Evolutionary conservation across 1,140 invertebrate species (phyloP).

Genomic region (Apis laboriosa): DNA sequence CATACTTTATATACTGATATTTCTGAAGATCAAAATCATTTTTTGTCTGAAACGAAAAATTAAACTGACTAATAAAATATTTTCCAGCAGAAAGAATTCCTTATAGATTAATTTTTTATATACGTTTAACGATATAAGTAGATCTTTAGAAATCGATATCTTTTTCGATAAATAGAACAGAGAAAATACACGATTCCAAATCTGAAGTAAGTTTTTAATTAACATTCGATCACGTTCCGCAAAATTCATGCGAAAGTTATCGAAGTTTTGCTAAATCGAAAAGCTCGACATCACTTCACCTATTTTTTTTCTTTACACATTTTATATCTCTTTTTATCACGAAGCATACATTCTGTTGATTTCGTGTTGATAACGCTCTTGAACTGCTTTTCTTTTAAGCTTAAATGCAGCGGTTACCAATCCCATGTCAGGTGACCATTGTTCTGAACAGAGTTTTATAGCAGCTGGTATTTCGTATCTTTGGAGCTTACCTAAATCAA

Average conservation of each 20-base stretch:
- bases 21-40: background rate
- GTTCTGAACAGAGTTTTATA: slow-evolving; percentile 92
- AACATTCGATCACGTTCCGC: slow-evolving; percentile 8
- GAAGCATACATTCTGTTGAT: slow-evolving; percentile 96
- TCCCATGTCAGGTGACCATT: slow-evolving; percentile 98
- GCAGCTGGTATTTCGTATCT: slow-evolving; percentile 96
- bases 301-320: slow-evolving; percentile 33
- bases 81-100: background rate
- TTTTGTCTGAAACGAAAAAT: background rate
- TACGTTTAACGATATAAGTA: background rate
- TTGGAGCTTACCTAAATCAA: slow-evolving; percentile 88
- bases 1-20: background rate
- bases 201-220: slow-evolving; percentile 8
- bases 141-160: background rate
- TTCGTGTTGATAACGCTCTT: slow-evolving; percentile 94
- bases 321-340: slow-evolving; percentile 81
- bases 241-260: slow-evolving; percentile 17
- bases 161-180: slow-evolving; percentile 6
- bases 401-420: slow-evolving; percentile 99
- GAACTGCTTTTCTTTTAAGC: slow-evolving; percentile 96
- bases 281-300: slow-evolving; percentile 36
- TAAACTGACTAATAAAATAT: slow-evolving; percentile 18
- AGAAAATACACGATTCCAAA: slow-evolving; percentile 21
- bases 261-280: slow-evolving; percentile 29
- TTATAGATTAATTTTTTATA: slow-evolving; percentile 9